Evolutionary conservation across 2,888 invertebrate genomes (phyloP).

Genomic region (Eupithecia exiguata): DNA sequence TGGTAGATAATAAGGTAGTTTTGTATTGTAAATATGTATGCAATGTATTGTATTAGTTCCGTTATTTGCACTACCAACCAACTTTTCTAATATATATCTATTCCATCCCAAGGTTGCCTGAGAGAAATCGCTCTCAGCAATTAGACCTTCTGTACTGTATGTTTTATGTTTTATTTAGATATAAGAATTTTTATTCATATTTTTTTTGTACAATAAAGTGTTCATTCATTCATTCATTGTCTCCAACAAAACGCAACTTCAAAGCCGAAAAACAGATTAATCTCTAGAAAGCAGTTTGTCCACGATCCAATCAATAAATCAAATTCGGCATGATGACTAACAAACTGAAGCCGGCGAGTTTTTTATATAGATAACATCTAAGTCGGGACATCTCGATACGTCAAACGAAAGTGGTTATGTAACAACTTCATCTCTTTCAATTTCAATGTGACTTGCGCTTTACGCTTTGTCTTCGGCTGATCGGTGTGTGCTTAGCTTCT

Average conservation of each 20-base stretch:
- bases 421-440: constrained; percentile 55
- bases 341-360: constrained; percentile 61
- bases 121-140: no score
- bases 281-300: constrained; percentile 35
- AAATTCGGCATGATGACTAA: constrained; percentile 57
- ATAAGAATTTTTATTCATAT: no score
- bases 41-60: no score
- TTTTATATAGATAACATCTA: constrained; percentile 62
- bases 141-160: no score
- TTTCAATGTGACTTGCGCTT: constrained; percentile 67
- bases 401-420: constrained; percentile 32
- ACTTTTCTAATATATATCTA: no score
- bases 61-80: no score
- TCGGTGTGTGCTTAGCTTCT: constrained; percentile 27
- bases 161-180: no score
- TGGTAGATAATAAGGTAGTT: no score
- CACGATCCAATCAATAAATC: constrained; percentile 39
- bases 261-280: constrained; percentile 11
- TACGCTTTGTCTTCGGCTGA: constrained; percentile 53
- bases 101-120: no score
- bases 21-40: no score
- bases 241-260: background rate
- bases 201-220: no score
- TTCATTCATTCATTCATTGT: no score
- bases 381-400: constrained; percentile 40